Evolutionary conservation across 2,888 invertebrate genomes (phyloP).

Genomic region (Cosmia pyralina): DNA sequence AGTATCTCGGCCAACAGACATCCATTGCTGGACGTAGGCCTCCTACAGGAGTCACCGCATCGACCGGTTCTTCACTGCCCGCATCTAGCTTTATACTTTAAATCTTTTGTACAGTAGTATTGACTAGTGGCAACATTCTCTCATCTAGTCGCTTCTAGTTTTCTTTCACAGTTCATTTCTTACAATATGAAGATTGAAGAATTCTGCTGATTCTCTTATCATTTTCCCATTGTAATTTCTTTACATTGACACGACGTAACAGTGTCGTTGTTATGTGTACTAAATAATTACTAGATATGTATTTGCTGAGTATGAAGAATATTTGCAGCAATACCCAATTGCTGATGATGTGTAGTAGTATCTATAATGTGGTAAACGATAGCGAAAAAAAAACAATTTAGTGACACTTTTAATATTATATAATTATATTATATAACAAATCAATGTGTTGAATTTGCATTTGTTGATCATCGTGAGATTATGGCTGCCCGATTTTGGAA

Average conservation of each 20-base stretch:
- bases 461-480: background rate
- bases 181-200: background rate
- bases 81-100: slow-evolving; percentile 3
- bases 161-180: background rate
- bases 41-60: background rate
- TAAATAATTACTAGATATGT: slow-evolving; percentile 3
- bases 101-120: background rate
- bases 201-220: background rate
- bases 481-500: background rate
- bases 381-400: background rate
- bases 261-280: background rate
- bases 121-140: background rate
- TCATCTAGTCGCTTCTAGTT: background rate
- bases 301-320: slow-evolving; percentile 18
- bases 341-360: slow-evolving; percentile 1
- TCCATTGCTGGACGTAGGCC: background rate
- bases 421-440: background rate
- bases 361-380: background rate
- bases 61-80: slow-evolving; percentile 4
- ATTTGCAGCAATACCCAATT: slow-evolving; percentile 5
- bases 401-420: background rate
- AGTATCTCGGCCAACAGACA: background rate
- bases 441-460: slow-evolving; percentile 1
- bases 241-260: background rate
- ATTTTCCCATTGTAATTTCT: background rate